These are phyloP conservation scores for Phocoena sinus DNA, from an alignment of 2,113 vertebrate species.

Conservation along the genomic window DNA sequence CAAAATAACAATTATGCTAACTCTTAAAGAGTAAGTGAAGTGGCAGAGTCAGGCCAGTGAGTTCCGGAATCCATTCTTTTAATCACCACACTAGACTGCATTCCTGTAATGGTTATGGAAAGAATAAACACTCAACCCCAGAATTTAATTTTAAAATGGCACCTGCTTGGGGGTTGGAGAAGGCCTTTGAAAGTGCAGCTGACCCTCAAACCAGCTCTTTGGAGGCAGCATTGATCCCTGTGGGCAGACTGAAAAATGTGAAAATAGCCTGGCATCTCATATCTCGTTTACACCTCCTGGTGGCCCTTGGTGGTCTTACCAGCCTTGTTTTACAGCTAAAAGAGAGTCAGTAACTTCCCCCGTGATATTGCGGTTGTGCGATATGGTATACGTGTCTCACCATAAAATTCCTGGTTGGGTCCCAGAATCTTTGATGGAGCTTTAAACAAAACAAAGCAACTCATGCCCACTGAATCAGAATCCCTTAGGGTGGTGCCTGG, in stretches of 20 bases:
- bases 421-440: not conserved
- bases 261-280: not conserved
- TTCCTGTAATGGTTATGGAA: not conserved
- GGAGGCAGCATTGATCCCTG: not conserved
- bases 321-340: not conserved
- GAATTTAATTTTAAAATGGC: not conserved
- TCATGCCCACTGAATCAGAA: not conserved
- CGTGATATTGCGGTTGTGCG: no score
- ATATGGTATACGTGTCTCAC: not conserved
- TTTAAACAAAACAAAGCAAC: not conserved
- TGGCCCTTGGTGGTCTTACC: fast-evolving
- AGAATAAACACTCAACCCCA: not conserved
- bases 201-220: not conserved
- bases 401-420: not conserved
- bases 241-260: not conserved
- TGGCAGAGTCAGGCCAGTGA: not conserved
- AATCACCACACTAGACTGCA: not conserved
- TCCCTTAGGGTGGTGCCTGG: not conserved
- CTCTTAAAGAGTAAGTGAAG: not conserved
- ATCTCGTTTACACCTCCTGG: not conserved
- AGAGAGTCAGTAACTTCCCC: not conserved
- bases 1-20: not conserved
- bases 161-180: not conserved
- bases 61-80: not conserved
- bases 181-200: not conserved